Conservation (phyloP, 2,888 invertebrate species). For the Ophraella communa region DNA sequence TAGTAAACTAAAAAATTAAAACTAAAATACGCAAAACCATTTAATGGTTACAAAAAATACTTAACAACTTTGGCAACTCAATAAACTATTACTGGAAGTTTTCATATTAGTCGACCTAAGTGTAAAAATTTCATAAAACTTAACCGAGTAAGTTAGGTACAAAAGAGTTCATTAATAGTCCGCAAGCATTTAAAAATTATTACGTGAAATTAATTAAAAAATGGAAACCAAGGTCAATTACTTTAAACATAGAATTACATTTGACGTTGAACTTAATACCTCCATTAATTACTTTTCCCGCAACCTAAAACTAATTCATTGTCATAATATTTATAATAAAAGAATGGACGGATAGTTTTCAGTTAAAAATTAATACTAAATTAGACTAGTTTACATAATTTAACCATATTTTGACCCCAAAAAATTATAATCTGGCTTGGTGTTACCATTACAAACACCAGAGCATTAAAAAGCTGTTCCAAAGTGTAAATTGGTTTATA, state of each 20-base stretch:
- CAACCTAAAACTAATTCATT: constrained; percentile 8
- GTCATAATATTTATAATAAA: not conserved
- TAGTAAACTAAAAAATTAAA: too few relatives aligned
- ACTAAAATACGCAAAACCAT: too few relatives aligned
- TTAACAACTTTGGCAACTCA: too few relatives aligned
- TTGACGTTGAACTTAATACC: constrained; percentile 1
- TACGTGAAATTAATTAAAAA: constrained; percentile 7
- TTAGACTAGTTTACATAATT: not conserved
- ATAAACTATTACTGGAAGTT: too few relatives aligned
- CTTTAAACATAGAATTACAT: not conserved
- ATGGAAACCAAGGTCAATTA: constrained; percentile 10
- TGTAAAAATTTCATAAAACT: not conserved
- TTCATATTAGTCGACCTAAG: too few relatives aligned
- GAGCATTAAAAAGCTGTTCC: too few relatives aligned
- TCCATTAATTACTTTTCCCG: not conserved
- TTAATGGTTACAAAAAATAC: too few relatives aligned
- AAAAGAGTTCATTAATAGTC: not conserved
- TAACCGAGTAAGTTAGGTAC: not conserved
- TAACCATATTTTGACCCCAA: too few relatives aligned
- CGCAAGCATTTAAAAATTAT: not conserved
- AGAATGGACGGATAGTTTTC: constrained; percentile 11
- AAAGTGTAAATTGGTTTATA: too few relatives aligned
- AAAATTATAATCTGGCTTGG: too few relatives aligned
- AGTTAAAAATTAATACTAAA: not conserved
- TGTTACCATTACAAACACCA: too few relatives aligned